These are phyloP conservation scores for Taurulus bubalis DNA, from an alignment of 2,113 vertebrate species.

Conservation along the genomic window DNA sequence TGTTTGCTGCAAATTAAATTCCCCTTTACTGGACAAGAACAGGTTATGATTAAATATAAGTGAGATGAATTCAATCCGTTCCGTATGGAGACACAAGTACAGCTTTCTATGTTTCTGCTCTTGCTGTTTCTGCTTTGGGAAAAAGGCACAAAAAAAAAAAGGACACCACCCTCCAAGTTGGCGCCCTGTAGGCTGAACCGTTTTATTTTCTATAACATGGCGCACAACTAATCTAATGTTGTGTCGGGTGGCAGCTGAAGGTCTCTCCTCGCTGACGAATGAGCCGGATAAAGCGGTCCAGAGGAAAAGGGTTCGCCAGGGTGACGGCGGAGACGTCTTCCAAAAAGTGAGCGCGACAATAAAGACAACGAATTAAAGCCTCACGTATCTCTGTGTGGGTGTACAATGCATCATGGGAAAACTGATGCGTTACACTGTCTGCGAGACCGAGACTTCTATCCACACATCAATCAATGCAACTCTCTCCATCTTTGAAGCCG, in stretches of 20 bases:
- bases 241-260: constrained; percentile 22
- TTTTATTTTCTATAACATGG: constrained; percentile 36
- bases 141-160: not conserved
- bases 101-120: not conserved
- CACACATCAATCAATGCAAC: constrained; percentile 25
- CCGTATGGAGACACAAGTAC: not conserved
- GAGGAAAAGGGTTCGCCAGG: not conserved
- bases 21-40: not conserved
- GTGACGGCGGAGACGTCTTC: not conserved
- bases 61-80: constrained; percentile 24
- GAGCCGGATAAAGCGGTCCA: constrained; percentile 31
- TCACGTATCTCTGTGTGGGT: not conserved
- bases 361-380: not conserved
- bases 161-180: not conserved
- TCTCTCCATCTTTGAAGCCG: constrained; percentile 20
- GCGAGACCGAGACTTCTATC: not conserved
- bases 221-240: constrained; percentile 42
- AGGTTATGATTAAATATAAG: constrained; percentile 31
- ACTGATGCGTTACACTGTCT: not conserved
- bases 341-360: not conserved
- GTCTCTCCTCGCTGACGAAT: constrained; percentile 45
- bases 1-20: constrained; percentile 35
- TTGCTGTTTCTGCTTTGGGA: not conserved
- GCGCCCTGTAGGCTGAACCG: not conserved
- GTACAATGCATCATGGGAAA: not conserved